phyloP scores from a whole-genome alignment of 92 coral and sea anemone genomes.

The Umimayanthus chanpuru region DNA sequence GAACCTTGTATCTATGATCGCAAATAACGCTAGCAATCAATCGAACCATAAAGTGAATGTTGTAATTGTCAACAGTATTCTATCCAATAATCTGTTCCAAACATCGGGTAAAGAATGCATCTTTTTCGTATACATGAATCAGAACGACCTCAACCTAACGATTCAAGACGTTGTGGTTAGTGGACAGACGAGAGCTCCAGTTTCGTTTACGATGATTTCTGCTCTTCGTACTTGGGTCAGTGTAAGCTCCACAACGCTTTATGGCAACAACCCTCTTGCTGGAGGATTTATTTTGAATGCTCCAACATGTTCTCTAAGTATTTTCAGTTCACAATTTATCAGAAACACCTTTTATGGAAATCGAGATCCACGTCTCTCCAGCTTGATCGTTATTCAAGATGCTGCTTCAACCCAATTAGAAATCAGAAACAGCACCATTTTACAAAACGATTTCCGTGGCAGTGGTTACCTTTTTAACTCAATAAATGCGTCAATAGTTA shows the following conservation, averaged over 20 bases:
- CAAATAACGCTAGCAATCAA: background rate
- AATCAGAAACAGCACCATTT: background rate
- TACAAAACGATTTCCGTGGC: background rate
- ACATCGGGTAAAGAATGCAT: conserved; percentile 4
- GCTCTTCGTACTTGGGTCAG: background rate
- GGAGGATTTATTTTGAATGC: background rate
- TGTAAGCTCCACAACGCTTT: background rate
- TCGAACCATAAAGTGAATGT: background rate
- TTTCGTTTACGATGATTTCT: background rate
- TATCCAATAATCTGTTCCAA: background rate
- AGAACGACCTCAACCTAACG: background rate
- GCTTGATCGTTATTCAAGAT: background rate
- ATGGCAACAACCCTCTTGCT: background rate
- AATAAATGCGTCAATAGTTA: background rate
- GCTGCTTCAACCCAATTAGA: background rate
- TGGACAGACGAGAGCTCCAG: background rate
- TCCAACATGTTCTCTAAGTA: background rate
- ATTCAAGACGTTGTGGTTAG: background rate
- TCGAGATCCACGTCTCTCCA: background rate
- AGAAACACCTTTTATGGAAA: background rate
- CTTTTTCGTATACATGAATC: background rate
- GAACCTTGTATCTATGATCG: background rate
- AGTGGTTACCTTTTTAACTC: background rate
- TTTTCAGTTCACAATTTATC: background rate
- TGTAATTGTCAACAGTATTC: background rate